Base-by-base conservation (phyloP, 2,113 vertebrate species). In the Gobius niger region DNA sequence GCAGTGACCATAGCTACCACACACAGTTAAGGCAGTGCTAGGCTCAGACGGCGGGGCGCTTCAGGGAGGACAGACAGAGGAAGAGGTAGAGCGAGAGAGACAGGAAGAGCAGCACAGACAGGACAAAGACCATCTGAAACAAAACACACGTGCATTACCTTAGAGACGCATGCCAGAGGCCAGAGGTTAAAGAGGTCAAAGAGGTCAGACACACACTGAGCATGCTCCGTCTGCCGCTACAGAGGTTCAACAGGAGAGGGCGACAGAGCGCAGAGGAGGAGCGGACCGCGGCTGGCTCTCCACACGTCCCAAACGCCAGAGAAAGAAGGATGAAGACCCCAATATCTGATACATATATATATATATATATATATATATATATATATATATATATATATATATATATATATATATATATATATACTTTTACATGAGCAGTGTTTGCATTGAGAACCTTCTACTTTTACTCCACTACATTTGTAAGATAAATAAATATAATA, bases 91-190 rank as follows among this genome's bases (percentile, higher is more conserved):
- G 87, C 76, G 87, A 91, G 80, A 91, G 89, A 87, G 86, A 88
- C 86, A 91, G 89, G 67, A 88, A 90, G 86, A 91, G 82, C 72
- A 87, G 84, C 80, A 89, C 82, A 81, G 85, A 90, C 83, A 89
- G 83, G 81, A 89, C 87, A 88, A 89, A 90, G 89, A 91, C 90
- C 82, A 91, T 90, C 90, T 91, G 90, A 90, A 90, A 91, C 83
- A 90, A 90, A 88, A 90, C 84, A 89, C 87, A 88, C 85, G 87
- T 91, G 90, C 88, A 68, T 57, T 57, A 57, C 54, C 54, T 57
- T 19, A 78, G 84, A 88, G 86, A 91, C 86, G 81, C 87, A 85
- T 84, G 82, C 87, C 81, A 82, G 77, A 88, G 73, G 75, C 81
- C 79, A 87, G 75, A 91, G 68, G 72, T 47, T 75, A 80, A 78